Percentiles rank a stretch among this genome's conserved stretches.
These are phyloP conservation scores for Amaurobius ferox DNA, from an alignment of 2,888 invertebrate genomes.

Conservation along the genomic window DNA sequence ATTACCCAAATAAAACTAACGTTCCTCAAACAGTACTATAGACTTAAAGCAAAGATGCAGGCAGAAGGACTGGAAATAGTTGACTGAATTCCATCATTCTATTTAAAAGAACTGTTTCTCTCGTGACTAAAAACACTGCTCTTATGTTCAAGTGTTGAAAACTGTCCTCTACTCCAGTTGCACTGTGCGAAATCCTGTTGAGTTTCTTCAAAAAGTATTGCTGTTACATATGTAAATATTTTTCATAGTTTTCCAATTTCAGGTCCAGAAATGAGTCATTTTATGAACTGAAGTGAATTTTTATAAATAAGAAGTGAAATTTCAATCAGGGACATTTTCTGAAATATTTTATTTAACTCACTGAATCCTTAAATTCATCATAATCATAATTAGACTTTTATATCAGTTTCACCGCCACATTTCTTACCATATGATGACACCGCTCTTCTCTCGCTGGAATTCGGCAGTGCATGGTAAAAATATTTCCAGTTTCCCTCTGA, in stretches of 20 bases:
- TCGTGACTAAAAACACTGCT: too few species aligned
- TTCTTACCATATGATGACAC: too few species aligned
- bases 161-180: not conserved
- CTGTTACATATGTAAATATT: not conserved
- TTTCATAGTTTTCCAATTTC: not conserved
- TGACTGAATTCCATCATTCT: not conserved
- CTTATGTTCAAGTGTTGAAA: not conserved
- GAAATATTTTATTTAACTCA: too few species aligned
- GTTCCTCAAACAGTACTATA: not conserved
- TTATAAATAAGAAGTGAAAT: not conserved
- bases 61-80: not conserved
- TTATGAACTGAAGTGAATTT: not conserved
- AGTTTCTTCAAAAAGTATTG: not conserved
- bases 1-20: not conserved
- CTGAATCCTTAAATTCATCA: too few species aligned
- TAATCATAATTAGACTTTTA: too few species aligned
- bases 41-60: not conserved
- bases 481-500: not conserved
- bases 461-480: not conserved
- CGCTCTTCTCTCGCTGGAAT: not conserved
- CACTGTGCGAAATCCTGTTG: not conserved
- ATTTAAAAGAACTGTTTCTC: too few species aligned
- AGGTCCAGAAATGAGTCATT: not conserved
- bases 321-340: too few species aligned
- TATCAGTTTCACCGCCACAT: too few species aligned